These are phyloP conservation scores for Drosophila sucinea DNA, from an alignment of 1,140 invertebrate species.

Conservation along the genomic window DNA sequence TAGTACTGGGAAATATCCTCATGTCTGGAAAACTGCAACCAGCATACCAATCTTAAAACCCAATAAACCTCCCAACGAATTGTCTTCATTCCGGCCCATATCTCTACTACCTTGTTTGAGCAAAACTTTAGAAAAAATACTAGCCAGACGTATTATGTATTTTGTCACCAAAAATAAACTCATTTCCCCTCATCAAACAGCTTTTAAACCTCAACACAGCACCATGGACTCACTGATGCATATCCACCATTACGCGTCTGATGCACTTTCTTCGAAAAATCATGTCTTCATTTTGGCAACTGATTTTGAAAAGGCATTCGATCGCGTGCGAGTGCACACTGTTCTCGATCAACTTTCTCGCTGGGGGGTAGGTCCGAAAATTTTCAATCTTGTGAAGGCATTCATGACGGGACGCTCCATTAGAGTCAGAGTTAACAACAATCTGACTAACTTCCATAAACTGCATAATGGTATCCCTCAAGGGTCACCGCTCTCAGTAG, in stretches of 20 bases:
- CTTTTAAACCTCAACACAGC: constrained; percentile 42
- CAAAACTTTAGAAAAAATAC: constrained; percentile 43
- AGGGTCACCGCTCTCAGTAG: constrained; percentile 28
- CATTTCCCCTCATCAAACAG: constrained; percentile 35
- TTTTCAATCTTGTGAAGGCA: constrained; percentile 3
- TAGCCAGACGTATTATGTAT: constrained; percentile 34
- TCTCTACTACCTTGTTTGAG: constrained; percentile 31
- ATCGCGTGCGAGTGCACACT: constrained; percentile 2
- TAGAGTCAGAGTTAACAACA: constrained; percentile 13
- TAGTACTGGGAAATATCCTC: no score
- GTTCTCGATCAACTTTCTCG: constrained; percentile 26
- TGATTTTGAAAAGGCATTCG: constrained; percentile 26
- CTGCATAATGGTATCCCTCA: constrained; percentile 7
- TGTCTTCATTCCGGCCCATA: constrained; percentile 27
- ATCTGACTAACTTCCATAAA: constrained; percentile 6
- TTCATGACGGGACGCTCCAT: background rate
- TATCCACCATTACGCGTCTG: constrained; percentile 29
- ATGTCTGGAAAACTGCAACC: constrained; percentile 5
- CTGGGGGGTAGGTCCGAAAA: constrained; percentile 9
- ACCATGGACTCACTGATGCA: constrained; percentile 34
- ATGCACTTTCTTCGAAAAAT: constrained; percentile 20
- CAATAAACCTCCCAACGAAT: constrained; percentile 24
- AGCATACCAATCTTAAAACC: constrained; percentile 26
- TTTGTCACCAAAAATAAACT: constrained; percentile 35
- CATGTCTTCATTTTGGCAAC: constrained; percentile 35